phyloP scores from a whole-genome alignment of 2,797 vertebrate genomes.

The Acanthurus lineatus region DNA sequence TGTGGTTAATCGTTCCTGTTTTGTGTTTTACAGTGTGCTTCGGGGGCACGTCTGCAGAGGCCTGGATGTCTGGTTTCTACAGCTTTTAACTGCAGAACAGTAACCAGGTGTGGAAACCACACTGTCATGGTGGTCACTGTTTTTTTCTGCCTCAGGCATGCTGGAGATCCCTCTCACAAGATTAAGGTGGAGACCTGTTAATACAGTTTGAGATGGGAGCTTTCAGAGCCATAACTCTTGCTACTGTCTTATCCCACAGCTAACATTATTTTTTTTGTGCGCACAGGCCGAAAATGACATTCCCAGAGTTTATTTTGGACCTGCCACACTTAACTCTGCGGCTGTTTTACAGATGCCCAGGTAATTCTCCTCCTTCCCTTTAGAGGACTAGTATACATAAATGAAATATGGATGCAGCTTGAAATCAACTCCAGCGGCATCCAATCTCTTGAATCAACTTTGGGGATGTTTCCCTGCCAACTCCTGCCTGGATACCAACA shows the following conservation, averaged over 20 bases:
- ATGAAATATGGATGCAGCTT: constrained; percentile 67
- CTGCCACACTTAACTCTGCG: constrained; percentile 27
- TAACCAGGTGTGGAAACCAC: constrained; percentile 43
- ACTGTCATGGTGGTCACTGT: constrained; percentile 38
- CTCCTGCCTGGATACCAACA: constrained; percentile 82
- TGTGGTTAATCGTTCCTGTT: background rate
- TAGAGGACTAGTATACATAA: constrained; percentile 52
- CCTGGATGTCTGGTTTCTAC: constrained; percentile 19
- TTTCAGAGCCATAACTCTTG: constrained; percentile 47
- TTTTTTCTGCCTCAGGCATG: constrained; percentile 15
- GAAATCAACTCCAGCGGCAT: constrained; percentile 71
- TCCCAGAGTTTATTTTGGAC: constrained; percentile 69
- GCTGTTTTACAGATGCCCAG: constrained; percentile 53
- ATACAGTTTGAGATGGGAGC: constrained; percentile 39
- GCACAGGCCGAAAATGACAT: constrained; percentile 50
- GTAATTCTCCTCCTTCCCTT: constrained; percentile 48
- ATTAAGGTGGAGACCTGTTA: constrained; percentile 56
- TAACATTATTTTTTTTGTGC: constrained; percentile 15
- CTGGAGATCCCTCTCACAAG: constrained; percentile 31
- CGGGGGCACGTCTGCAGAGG: constrained; percentile 21
- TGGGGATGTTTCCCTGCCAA: constrained; percentile 77
- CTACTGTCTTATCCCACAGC: constrained; percentile 26
- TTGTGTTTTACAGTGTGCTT: constrained; percentile 39
- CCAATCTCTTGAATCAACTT: constrained; percentile 81
- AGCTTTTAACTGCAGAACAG: constrained; percentile 23